Conservation (phyloP, 2,797 vertebrate species). For the Vespertilio murinus region DNA sequence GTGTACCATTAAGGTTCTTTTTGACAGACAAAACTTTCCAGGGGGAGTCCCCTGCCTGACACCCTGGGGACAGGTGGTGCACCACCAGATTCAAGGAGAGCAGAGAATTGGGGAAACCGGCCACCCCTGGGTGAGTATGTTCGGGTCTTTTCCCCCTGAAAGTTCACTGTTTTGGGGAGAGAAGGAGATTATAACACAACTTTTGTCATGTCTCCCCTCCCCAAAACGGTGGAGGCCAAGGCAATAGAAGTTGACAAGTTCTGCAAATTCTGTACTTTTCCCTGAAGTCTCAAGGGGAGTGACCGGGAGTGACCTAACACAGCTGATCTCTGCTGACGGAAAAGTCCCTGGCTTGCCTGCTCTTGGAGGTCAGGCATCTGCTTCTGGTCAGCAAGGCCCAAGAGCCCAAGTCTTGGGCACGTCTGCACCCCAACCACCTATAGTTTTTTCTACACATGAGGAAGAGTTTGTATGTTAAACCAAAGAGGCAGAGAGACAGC, state of each 20-base stretch:
- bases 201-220: background rate
- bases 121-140: background rate
- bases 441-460: background rate
- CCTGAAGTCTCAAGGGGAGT: background rate
- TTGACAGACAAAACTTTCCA: background rate
- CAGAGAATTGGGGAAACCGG: background rate
- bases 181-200: constrained; percentile 17
- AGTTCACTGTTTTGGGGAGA: background rate
- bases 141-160: background rate
- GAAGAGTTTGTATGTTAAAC: background rate
- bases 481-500: background rate
- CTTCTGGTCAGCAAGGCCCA: background rate
- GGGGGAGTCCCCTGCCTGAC: background rate
- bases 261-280: constrained; percentile 56
- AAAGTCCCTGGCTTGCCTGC: constrained; percentile 59
- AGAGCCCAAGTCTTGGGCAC: background rate
- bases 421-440: background rate
- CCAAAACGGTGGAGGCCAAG: background rate
- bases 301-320: background rate
- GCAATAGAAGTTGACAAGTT: background rate
- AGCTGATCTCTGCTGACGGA: background rate
- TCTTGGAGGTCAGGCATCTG: background rate
- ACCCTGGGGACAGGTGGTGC: background rate
- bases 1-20: background rate
- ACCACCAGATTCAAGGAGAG: background rate